Evolutionary conservation across 2,797 vertebrate species (phyloP).

Genomic region (Dipus sagitta): DNA sequence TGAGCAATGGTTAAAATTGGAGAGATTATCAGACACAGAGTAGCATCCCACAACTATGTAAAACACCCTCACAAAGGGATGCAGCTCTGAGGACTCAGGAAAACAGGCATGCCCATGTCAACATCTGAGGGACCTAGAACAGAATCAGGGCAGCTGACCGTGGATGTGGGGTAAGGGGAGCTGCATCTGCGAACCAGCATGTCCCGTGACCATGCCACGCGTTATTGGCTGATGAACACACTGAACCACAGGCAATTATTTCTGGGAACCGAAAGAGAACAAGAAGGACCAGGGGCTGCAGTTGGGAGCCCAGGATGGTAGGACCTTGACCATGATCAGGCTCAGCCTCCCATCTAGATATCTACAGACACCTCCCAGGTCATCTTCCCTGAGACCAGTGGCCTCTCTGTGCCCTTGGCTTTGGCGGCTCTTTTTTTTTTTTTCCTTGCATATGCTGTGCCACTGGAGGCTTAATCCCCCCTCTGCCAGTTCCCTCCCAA

Average conservation of each 20-base stretch:
- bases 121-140: neutral
- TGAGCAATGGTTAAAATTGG: fast-evolving
- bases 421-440: neutral
- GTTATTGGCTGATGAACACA: neutral
- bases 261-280: neutral
- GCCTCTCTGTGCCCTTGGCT: neutral
- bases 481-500: neutral
- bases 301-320: neutral
- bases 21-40: too few species aligned
- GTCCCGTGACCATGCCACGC: fast-evolving
- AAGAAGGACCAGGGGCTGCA: neutral
- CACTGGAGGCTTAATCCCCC: neutral
- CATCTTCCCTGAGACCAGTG: neutral
- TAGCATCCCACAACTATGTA: fast-evolving
- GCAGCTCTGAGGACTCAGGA: neutral
- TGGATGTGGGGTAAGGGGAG: fast-evolving
- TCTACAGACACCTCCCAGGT: neutral
- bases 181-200: neutral
- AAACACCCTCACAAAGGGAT: neutral
- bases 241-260: neutral
- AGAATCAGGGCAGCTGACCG: neutral
- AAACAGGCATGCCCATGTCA: neutral
- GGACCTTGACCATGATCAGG: neutral
- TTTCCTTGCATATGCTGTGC: neutral
- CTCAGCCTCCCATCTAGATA: fast-evolving